These are phyloP conservation scores for Cancer borealis DNA, from an alignment of 2,888 invertebrate species.

Conservation along the genomic window DNA sequence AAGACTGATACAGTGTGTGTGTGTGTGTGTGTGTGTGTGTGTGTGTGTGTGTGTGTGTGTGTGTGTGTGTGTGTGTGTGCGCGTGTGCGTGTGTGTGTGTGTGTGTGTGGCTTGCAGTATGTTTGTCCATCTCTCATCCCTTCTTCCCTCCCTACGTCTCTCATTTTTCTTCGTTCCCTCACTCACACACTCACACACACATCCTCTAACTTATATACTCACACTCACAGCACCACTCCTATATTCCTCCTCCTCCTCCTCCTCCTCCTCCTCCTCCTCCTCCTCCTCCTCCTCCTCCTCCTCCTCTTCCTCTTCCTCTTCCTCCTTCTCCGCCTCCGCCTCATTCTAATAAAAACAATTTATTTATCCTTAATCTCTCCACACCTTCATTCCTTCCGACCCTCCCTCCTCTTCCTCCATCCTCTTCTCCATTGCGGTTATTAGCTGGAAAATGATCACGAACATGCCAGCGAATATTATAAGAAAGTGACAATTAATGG, in stretches of 20 bases:
- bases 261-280: neutral
- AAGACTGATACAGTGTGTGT: neutral
- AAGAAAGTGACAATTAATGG: slow-evolving; percentile 20
- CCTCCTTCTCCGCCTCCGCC: neutral
- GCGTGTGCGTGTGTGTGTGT: neutral
- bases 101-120: neutral
- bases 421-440: neutral
- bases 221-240: neutral
- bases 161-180: neutral
- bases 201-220: neutral
- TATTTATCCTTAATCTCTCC: neutral
- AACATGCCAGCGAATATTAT: neutral
- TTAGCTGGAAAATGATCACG: slow-evolving; percentile 10
- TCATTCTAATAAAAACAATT: neutral
- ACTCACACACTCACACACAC: neutral
- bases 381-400: neutral
- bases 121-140: too few species aligned
- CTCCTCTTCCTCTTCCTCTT: neutral
- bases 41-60: slow-evolving; percentile 17
- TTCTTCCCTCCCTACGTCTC: neutral
- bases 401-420: neutral
- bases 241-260: neutral
- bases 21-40: slow-evolving; percentile 29
- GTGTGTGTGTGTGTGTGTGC: neutral
- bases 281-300: neutral